Conservation (phyloP, 2,888 invertebrate genomes). For the Holacanthella duospinosa region DNA sequence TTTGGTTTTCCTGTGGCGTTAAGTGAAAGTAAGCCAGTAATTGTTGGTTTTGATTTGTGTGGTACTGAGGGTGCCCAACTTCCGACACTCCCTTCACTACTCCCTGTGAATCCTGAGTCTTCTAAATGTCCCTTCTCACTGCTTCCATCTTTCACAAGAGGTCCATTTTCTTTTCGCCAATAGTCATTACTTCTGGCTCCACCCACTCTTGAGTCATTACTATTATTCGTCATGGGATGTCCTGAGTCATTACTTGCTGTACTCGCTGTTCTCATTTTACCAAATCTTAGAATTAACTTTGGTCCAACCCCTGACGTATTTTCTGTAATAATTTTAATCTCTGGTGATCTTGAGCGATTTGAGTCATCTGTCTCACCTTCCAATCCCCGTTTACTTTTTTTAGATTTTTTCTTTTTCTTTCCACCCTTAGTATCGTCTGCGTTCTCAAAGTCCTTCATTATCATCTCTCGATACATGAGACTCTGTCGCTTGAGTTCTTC, state of each 20-base stretch:
- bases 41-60: not conserved
- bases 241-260: slow-evolving; percentile 9
- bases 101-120: slow-evolving; percentile 37
- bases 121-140: slow-evolving; percentile 15
- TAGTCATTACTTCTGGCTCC: too few species aligned
- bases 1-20: not conserved
- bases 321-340: slow-evolving; percentile 33
- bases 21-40: not conserved
- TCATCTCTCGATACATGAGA: slow-evolving; percentile 73
- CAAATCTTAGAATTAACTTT: slow-evolving; percentile 66
- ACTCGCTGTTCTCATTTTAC: slow-evolving; percentile 44
- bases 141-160: not conserved
- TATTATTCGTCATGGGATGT: slow-evolving; percentile 6
- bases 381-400: slow-evolving; percentile 45
- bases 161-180: not conserved
- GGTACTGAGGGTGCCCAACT: slow-evolving; percentile 4
- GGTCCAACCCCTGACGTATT: too few species aligned
- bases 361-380: slow-evolving; percentile 46
- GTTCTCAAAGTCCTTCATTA: slow-evolving; percentile 72
- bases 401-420: slow-evolving; percentile 41
- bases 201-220: slow-evolving; percentile 6
- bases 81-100: slow-evolving; percentile 30
- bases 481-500: slow-evolving; percentile 72
- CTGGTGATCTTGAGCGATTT: slow-evolving; percentile 26
- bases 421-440: slow-evolving; percentile 47